Percentiles rank a stretch among this genome's conserved stretches.
These are phyloP conservation scores for Bimastos eiseni DNA, from an alignment of 2,888 invertebrate species.

Conservation along the genomic window DNA sequence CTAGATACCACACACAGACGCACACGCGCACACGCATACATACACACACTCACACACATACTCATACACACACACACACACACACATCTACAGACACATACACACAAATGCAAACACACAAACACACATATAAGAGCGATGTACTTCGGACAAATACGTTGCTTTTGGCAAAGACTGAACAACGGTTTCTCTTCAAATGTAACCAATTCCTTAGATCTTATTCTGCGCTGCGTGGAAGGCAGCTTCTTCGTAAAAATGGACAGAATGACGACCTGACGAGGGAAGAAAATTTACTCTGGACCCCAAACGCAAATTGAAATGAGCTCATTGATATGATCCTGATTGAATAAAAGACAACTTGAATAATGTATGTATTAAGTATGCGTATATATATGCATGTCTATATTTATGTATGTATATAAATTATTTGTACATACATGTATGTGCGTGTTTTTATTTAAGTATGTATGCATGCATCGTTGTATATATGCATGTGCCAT, in stretches of 20 bases:
- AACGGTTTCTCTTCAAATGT: neutral
- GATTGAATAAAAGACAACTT: neutral
- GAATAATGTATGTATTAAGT: neutral
- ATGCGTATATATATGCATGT: too few species aligned
- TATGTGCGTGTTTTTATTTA: too few species aligned
- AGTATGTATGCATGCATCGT: neutral
- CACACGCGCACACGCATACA: too few species aligned
- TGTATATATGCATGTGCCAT: too few species aligned
- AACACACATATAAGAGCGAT: too few species aligned
- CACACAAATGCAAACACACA: too few species aligned
- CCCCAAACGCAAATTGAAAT: neutral
- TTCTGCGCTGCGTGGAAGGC: neutral
- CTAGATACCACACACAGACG: neutral
- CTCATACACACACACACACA: too few species aligned
- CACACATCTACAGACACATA: too few species aligned
- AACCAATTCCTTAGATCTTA: neutral
- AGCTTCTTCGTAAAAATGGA: too few species aligned
- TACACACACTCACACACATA: too few species aligned
- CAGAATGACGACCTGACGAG: neutral
- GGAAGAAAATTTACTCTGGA: neutral
- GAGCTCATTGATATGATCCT: neutral
- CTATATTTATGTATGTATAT: neutral
- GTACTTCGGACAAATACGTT: neutral
- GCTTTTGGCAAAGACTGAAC: neutral
- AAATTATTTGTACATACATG: too few species aligned